These are phyloP conservation scores for Luperina nickerlii DNA, from an alignment of 2,888 invertebrate genomes.

Conservation along the genomic window DNA sequence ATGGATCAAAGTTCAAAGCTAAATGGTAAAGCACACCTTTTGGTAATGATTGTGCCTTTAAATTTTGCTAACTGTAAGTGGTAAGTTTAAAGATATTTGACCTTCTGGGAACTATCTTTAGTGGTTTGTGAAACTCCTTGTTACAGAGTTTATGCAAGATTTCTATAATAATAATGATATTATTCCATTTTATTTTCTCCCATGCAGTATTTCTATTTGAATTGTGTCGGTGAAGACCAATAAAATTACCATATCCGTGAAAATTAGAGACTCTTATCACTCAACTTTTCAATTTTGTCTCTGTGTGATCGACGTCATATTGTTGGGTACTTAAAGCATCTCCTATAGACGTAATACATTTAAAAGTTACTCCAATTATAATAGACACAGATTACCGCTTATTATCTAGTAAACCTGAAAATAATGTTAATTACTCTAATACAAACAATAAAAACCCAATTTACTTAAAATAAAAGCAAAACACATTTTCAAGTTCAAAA, in stretches of 20 bases:
- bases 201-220: no score
- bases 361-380: not conserved
- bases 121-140: not conserved
- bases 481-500: slow-evolving; percentile 21
- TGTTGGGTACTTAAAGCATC: not conserved
- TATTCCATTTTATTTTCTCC: not conserved
- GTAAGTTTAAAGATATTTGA: slow-evolving; percentile 9
- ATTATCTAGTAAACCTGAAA: not conserved
- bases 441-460: not conserved
- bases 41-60: slow-evolving; percentile 35
- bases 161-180: not conserved
- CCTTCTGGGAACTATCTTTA: not conserved
- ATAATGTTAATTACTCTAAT: not conserved
- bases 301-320: not conserved
- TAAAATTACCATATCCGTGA: no score
- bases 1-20: slow-evolving; percentile 69
- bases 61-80: slow-evolving; percentile 11
- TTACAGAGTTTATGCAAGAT: not conserved
- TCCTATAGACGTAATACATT: not conserved
- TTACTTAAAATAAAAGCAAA: not conserved
- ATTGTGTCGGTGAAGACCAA: no score
- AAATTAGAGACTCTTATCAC: not conserved
- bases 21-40: slow-evolving; percentile 57
- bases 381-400: not conserved
- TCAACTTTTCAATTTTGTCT: not conserved